Base-by-base conservation (phyloP, 2,113 vertebrate species). In the Alethe castanea region DNA sequence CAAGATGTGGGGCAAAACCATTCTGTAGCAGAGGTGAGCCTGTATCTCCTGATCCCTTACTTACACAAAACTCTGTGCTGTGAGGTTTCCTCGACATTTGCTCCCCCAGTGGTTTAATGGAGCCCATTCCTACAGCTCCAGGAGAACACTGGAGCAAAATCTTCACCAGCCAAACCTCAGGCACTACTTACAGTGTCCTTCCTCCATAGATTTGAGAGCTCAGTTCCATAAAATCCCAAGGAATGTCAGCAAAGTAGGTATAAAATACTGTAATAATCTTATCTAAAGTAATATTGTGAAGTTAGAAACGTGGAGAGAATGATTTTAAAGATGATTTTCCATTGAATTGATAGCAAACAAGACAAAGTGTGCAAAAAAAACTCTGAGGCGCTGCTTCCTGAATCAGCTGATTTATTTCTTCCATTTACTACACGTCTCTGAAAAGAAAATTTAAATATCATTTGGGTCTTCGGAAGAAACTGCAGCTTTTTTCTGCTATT, bases 331-430 rank as follows among this genome's bases (percentile, higher is more conserved):
- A 10, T 8, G 5, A 8, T 2, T 5, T 90, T 95, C 72, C 13
- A 29, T 76, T 81, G 73, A 82, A 62, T 17, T 86, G 24, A 31
- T 59, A 50, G 23, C 56, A 70, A 77, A 60, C 14, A 79, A 42
- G 65, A 36, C 15, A 69, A 83, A 48, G 24, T 54, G 29, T 12
- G 28, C 28, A 33, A 59, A 35, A 78, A 50, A 50, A 52, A 33
- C 48, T 26, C 25, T 13, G 47, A 93, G 61, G 42, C 1, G 0
- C n/a, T 65, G 66, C 56, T 92, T 82, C 86, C 72, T n/a, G 74
- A 70, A 69, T 85, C 18, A 52, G 22, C 67, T 81, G 61, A 52
- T 90, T 83, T 95, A n/a, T 92, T 64, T 36, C 59, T 90, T 89
- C 44, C 36, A 0, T 87, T 92, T 80, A 79, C 40, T 78, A 29